Evolutionary conservation across 1,140 invertebrate species (phyloP), one percentile per base, ranked within the genome.

Genomic region (Bombus superbus): DNA sequence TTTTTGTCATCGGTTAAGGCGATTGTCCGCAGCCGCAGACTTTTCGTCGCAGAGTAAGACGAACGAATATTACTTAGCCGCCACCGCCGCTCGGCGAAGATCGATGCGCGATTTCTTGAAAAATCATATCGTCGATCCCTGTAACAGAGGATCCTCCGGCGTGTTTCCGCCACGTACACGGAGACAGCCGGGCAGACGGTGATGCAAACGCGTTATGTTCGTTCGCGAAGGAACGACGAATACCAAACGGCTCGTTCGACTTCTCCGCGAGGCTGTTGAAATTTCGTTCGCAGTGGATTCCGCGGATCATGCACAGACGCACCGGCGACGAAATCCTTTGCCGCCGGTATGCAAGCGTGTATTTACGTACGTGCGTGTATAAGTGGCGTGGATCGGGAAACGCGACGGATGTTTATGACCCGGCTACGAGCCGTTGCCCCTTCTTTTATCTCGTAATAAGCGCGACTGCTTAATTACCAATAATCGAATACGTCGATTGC

Each of bases 401-500:
- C 53, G n/a, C 81, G 87, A 86, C 66, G 75, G 59, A 75, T 83
- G 89, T 90, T 87, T 84, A 71, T 76, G 79, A 90, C 89, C 62
- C 53, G 64, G 25, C 38, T 42, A 64, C 80, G 77, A 88, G 86
- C 83, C 89, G 81, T 90, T 90, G 89, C 86, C 89, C 89, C 57
- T 78, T 81, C 86, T 81, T 90, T 90, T 90, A 90, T 90, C 89
- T 83, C 71, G 79, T 57, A 77, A 83, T 88, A 83, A 79, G 75
- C 82, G 83, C 82, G 85, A 44, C 81, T 62, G 74, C 80, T 90
- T 90, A 90, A 90, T 88, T 88, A 79, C 80, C 86, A 68, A 83
- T 90, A 90, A 90, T 90, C 86, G 86, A 90, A 83, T 62, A 47
- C 76, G 85, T 82, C 88, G 74, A 87, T 87, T 78, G 75, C 64